Evolutionary conservation across 2,888 invertebrate genomes (phyloP).

Genomic region (Polyommatus icarus): DNA sequence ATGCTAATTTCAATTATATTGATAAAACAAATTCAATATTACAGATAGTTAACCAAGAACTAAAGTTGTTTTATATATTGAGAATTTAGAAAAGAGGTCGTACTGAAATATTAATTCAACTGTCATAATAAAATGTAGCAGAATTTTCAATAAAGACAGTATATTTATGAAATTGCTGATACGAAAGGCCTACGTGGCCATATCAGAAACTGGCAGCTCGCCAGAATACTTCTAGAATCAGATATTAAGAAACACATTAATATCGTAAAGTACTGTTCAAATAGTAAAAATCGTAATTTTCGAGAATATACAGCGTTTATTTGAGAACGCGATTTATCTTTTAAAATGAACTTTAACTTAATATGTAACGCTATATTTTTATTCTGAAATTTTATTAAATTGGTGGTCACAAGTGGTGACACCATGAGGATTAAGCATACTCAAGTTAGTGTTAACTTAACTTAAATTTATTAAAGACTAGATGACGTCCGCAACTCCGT

Average conservation of each 20-base stretch:
- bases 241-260: slow-evolving; percentile 30
- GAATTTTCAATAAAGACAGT: slow-evolving; percentile 31
- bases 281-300: slow-evolving; percentile 27
- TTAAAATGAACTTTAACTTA: neutral
- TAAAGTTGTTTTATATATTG: neutral
- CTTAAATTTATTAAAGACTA: too few species aligned
- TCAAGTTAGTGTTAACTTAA: too few species aligned
- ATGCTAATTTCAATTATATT: too few species aligned
- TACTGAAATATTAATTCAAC: neutral
- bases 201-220: slow-evolving; percentile 48
- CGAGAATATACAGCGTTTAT: neutral
- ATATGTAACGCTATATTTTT: neutral
- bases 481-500: too few species aligned
- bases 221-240: slow-evolving; percentile 26
- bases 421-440: too few species aligned
- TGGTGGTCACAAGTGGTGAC: too few species aligned
- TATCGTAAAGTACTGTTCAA: slow-evolving; percentile 9
- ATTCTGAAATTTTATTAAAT: too few species aligned
- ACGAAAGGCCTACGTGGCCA: slow-evolving; percentile 52
- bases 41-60: too few species aligned
- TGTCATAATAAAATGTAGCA: slow-evolving; percentile 7
- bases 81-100: neutral
- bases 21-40: too few species aligned
- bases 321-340: neutral
- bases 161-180: slow-evolving; percentile 47